Base-by-base conservation (phyloP, 1,140 invertebrate genomes). In the Brachionus rubens region DNA sequence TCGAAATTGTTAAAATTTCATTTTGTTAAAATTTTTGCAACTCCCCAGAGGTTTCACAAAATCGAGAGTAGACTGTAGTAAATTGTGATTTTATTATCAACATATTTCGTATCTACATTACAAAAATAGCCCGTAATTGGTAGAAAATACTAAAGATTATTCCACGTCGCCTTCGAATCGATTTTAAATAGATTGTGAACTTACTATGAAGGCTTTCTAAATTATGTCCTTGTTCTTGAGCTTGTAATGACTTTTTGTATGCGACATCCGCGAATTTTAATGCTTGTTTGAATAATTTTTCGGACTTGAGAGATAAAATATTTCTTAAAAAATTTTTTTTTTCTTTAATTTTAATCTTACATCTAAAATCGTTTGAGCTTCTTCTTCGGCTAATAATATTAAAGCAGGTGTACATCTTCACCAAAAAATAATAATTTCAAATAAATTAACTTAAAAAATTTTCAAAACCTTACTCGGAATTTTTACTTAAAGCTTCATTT, bases 311-410 rank as follows among this genome's bases (percentile, higher is more conserved):
- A 28, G 26, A 67, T 77, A 50, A 24, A 50, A 43, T 21, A 75
- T 36, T 12, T 26, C 47, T 3, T n/a, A 36, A 36, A 72, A 72
- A 9, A 28, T n/a, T 0, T 5, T 40, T 10, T 14, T 7, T 28
- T 24, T 30, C 21, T 16, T 19, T 7, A 76, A 16, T 10, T 28
- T 24, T 2, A 41, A 26, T 33, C 19, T 30, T 50, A 83, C 83
- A 47, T 98, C 94, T 26, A 89, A 78, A 75, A 98, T 94, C 6
- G 92, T 95, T 76, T 91, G 91, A 33, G 93, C 91, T 83, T 97
- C 94, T 84, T 99, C 96, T 86, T 98, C 96, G 0, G 94, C 95
- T 36, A 99, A 86, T 65, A 98, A 86, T 81, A 98, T 94, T 81
- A 96, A 91, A 26, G 96, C 96, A 28, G 95, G 91, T 0, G 93